Evolutionary conservation across 2,113 vertebrate species (phyloP).

Genomic region (Catharus minimus): DNA sequence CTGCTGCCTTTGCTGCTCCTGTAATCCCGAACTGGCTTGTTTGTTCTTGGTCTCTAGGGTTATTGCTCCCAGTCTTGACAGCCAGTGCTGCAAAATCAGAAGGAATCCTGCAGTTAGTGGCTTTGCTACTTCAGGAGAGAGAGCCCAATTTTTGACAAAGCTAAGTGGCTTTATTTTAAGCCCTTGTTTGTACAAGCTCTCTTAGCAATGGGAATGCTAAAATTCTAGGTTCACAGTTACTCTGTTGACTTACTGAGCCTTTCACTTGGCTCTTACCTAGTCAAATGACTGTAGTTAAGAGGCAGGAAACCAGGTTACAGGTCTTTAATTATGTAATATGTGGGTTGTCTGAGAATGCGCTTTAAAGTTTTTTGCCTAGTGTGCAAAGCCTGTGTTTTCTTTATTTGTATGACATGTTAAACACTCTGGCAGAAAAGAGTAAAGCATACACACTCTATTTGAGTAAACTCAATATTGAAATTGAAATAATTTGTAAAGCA

Average conservation of each 20-base stretch:
- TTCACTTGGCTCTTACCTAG: constrained; percentile 52
- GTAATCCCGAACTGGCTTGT: not conserved
- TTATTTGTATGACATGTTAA: not conserved
- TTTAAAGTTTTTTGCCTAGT: constrained; percentile 32
- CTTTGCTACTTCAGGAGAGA: constrained; percentile 22
- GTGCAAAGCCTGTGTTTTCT: not conserved
- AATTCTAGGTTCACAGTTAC: constrained; percentile 56
- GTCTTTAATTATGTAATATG: constrained; percentile 60
- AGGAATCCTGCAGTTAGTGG: constrained; percentile 3
- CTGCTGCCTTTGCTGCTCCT: not conserved
- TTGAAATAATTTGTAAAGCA: not conserved
- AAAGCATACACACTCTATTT: not conserved
- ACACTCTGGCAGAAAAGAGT: not conserved
- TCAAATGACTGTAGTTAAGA: constrained; percentile 54
- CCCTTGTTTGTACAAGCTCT: constrained; percentile 55
- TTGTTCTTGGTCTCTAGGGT: not conserved
- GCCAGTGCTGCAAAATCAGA: constrained; percentile 21
- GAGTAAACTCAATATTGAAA: not conserved
- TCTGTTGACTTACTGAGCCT: constrained; percentile 47
- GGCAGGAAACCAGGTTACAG: constrained; percentile 53
- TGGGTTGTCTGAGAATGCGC: constrained; percentile 23
- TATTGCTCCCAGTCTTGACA: constrained; percentile 13
- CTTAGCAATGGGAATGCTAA: constrained; percentile 54
- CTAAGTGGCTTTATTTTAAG: constrained; percentile 65
- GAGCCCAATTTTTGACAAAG: constrained; percentile 14